Evolutionary conservation across 2,797 vertebrate species (phyloP).

Genomic region (Acanthornis magna): DNA sequence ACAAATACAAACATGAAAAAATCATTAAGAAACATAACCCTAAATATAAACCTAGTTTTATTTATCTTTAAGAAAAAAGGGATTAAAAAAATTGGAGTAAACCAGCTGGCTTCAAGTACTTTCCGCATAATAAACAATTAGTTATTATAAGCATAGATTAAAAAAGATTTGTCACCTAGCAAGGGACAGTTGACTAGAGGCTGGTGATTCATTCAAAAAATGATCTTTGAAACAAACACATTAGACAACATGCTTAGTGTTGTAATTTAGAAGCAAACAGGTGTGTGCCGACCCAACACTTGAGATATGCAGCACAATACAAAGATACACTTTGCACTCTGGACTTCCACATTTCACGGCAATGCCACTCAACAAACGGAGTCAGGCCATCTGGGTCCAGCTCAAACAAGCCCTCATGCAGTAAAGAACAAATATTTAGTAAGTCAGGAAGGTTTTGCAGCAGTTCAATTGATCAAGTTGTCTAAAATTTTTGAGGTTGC

Average conservation of each 20-base stretch:
- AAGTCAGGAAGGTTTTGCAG: not conserved
- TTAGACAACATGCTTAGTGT: not conserved
- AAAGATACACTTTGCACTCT: not conserved
- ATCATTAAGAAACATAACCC: conserved; percentile 38
- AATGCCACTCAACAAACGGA: accelerated
- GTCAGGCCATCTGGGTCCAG: not conserved
- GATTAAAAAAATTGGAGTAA: conserved; percentile 41
- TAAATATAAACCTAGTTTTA: conserved; percentile 55
- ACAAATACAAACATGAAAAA: conserved; percentile 51
- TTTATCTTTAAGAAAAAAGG: conserved; percentile 18
- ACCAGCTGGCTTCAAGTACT: conserved; percentile 56
- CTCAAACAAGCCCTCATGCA: not conserved
- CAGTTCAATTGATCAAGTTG: not conserved
- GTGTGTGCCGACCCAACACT: not conserved
- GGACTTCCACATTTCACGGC: not conserved
- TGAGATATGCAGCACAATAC: not conserved
- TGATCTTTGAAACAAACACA: not conserved
- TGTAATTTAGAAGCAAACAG: not conserved
- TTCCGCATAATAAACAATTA: not conserved
- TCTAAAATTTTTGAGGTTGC: not conserved
- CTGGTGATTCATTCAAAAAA: not conserved
- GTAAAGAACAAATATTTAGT: not conserved
- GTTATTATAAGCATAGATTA: not conserved
- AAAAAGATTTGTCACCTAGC: conserved; percentile 27
- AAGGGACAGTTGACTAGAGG: conserved; percentile 6